Evolutionary conservation across 1,140 invertebrate genomes (phyloP), one percentile per base, ranked within the genome.

Genomic region (Drosophila kohkoa): DNA sequence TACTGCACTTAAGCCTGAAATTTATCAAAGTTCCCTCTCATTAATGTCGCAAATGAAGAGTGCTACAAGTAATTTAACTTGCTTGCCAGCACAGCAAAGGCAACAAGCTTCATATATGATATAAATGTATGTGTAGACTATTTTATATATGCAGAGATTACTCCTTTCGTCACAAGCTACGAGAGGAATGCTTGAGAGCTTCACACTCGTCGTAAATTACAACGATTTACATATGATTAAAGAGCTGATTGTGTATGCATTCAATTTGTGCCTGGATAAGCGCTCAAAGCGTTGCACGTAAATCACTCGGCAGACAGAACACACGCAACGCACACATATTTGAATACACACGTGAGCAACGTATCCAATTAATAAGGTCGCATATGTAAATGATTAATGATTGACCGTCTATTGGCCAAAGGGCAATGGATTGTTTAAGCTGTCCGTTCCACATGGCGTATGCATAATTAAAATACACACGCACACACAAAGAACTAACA

Each of bases 351-450:
- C 45, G 63, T 35, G 30, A 20, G 16, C 74, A 80, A 76, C 72
- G 78, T 71, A 65, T 45, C 54, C 79, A 77, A 81, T 77, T 81
- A 81, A 81, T 81, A 74, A 69, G 43, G 78, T 55, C 45, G 57
- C 71, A 62, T 51, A 70, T 69, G 58, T 77, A 81, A 81, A 81
- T 81, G 79, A 81, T 77, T 81, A 77, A 81, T 81, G 74, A 77
- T 66, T 74, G 64, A 57, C 41, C n/a, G 7, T 46, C 54, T 64
- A 75, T 75, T 70, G 55, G 62, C 46, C 48, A 55, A 66, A 75
- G 41, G 74, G 55, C 60, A 58, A 63, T 72, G 73, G 51, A 64
- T 75, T 57, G 59, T 51, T 64, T 64, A 64, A 68, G 54, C 16
- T 0, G 8, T 7, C 38, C 30, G 54, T 10, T 46, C 30, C 46